These are phyloP conservation scores for Xenopus petersii DNA, from an alignment of 2,797 vertebrate genomes.

Conservation along the genomic window DNA sequence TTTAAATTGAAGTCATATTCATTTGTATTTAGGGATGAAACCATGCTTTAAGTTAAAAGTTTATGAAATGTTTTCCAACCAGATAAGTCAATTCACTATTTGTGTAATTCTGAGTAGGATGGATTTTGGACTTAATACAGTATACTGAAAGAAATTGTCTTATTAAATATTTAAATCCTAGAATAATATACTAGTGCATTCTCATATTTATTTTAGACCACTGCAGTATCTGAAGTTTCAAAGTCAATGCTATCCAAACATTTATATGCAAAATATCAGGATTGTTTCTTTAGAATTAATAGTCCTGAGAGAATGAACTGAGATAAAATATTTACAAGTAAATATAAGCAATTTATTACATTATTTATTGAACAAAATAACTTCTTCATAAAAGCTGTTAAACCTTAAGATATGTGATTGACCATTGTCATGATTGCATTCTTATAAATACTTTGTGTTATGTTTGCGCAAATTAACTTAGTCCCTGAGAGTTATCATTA, in stretches of 20 bases:
- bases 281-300: slow-evolving; percentile 26
- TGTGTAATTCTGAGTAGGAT: slow-evolving; percentile 18
- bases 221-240: slow-evolving; percentile 34
- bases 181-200: slow-evolving; percentile 22
- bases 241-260: slow-evolving; percentile 44
- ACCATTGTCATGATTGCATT: slow-evolving; percentile 3
- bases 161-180: slow-evolving; percentile 27
- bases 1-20: too few relatives aligned
- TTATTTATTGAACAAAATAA: slow-evolving; percentile 29
- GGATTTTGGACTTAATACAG: neutral
- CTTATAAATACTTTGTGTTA: neutral
- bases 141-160: slow-evolving; percentile 10
- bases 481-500: neutral
- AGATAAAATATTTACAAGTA: slow-evolving; percentile 30
- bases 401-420: neutral
- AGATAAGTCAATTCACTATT: neutral
- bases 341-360: slow-evolving; percentile 21
- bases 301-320: slow-evolving; percentile 23
- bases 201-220: slow-evolving; percentile 5
- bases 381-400: neutral
- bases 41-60: too few relatives aligned
- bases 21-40: too few relatives aligned
- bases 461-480: neutral
- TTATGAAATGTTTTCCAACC: slow-evolving; percentile 12
- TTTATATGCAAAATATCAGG: slow-evolving; percentile 32